These are phyloP conservation scores for human (Homo sapiens) DNA, from an alignment of 2,113 vertebrate species.

Conservation along the genomic window DNA sequence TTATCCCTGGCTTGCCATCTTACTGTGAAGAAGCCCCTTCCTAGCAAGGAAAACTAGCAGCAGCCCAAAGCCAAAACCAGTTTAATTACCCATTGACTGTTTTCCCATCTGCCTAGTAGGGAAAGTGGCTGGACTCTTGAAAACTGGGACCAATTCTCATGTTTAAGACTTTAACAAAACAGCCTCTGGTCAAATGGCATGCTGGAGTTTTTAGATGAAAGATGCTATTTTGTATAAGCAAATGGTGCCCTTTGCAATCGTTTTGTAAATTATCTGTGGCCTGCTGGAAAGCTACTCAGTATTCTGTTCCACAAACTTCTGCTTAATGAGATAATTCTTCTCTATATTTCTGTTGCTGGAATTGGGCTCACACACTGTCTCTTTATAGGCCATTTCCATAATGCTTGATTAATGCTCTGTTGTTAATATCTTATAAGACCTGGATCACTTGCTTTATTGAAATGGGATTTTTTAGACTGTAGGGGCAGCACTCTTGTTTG, in stretches of 20 bases:
- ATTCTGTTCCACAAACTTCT: neutral
- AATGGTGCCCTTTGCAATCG: conserved; percentile 7
- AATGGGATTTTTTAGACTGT: neutral
- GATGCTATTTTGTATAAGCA: conserved; percentile 30
- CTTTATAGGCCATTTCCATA: conserved; percentile 16
- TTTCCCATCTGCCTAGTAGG: neutral
- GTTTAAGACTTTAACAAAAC: neutral
- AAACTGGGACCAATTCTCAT: neutral
- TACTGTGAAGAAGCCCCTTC: neutral
- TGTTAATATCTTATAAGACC: neutral
- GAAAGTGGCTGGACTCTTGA: neutral
- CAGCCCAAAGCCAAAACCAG: neutral
- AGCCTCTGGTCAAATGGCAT: neutral
- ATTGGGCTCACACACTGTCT: neutral
- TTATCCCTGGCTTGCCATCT: neutral
- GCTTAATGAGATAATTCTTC: conserved; percentile 20
- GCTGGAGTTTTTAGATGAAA: neutral
- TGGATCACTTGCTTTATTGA: neutral
- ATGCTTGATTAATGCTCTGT: neutral
- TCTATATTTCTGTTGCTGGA: neutral
- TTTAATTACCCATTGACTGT: neutral
- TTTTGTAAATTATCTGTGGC: conserved; percentile 39
- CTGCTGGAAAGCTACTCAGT: conserved; percentile 14
- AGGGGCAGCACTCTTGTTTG: neutral
- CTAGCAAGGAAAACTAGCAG: neutral